These are phyloP conservation scores for Rhogogaster chlorosoma DNA, from an alignment of 2,888 invertebrate genomes.

Conservation along the genomic window DNA sequence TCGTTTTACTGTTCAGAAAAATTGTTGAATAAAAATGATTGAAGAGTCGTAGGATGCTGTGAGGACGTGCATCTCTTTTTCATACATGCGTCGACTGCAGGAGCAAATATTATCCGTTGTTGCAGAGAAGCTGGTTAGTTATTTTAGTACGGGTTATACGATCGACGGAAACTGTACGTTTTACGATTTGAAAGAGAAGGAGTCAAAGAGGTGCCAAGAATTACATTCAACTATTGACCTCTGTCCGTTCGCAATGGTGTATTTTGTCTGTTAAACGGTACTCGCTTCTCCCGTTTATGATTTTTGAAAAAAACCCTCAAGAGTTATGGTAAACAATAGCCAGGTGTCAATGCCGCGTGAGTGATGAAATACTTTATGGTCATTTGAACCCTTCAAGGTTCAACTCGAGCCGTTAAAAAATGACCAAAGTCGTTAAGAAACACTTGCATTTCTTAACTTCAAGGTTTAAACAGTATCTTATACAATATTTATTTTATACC, in stretches of 20 bases:
- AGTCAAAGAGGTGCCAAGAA: background rate
- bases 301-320: background rate
- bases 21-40: too few relatives aligned
- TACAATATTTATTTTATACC: slow-evolving; percentile 21
- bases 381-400: slow-evolving; percentile 6
- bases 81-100: too few relatives aligned
- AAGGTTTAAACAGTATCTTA: background rate
- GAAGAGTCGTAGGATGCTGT: too few relatives aligned
- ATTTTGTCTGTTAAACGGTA: background rate
- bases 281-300: background rate
- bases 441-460: background rate
- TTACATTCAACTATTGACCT: slow-evolving; percentile 4
- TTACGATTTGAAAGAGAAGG: background rate
- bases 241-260: background rate
- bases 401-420: background rate
- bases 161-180: background rate
- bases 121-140: background rate
- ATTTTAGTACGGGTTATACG: background rate
- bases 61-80: too few relatives aligned
- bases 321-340: slow-evolving; percentile 17
- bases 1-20: too few relatives aligned
- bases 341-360: background rate
- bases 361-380: slow-evolving; percentile 31
- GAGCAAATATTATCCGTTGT: too few relatives aligned
- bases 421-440: slow-evolving; percentile 3